Percentiles rank a stretch among this genome's conserved stretches.
Conservation (phyloP, 2,797 vertebrate genomes). For the Jordanella pulchra region DNA sequence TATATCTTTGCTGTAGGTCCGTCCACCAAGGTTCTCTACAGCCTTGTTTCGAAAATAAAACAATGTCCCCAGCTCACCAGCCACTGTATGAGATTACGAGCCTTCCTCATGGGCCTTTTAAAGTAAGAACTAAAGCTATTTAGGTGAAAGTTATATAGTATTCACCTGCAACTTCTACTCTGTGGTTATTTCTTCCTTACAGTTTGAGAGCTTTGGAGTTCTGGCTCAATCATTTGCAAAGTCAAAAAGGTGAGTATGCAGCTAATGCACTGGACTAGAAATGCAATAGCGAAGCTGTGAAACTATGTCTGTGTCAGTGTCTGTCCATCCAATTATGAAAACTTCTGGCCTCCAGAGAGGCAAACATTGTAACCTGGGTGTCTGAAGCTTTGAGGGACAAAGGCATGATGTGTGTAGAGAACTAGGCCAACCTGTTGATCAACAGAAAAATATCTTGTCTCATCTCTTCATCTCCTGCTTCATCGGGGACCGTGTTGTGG, state of each 20-base stretch:
- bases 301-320: no score
- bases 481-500: no score
- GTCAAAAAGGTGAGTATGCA: conserved; percentile 84
- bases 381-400: no score
- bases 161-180: background rate
- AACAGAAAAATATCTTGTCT: no score
- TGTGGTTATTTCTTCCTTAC: conserved; percentile 26
- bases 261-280: background rate
- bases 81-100: conserved; percentile 89
- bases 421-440: no score
- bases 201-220: conserved; percentile 92
- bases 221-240: conserved; percentile 93
- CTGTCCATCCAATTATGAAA: background rate
- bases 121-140: conserved; percentile 82
- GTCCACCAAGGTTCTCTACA: conserved; percentile 86
- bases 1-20: conserved; percentile 75
- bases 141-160: background rate
- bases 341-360: background rate
- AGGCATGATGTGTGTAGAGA: no score
- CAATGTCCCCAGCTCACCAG: conserved; percentile 86
- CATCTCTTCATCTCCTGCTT: no score
- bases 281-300: background rate
- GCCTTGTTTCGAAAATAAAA: conserved; percentile 86
- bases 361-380: background rate
- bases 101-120: conserved; percentile 93